Percentiles rank a stretch among this genome's conserved stretches.
These are phyloP conservation scores for Poeciliopsis presidionis DNA, from an alignment of 2,797 vertebrate species.

Conservation along the genomic window DNA sequence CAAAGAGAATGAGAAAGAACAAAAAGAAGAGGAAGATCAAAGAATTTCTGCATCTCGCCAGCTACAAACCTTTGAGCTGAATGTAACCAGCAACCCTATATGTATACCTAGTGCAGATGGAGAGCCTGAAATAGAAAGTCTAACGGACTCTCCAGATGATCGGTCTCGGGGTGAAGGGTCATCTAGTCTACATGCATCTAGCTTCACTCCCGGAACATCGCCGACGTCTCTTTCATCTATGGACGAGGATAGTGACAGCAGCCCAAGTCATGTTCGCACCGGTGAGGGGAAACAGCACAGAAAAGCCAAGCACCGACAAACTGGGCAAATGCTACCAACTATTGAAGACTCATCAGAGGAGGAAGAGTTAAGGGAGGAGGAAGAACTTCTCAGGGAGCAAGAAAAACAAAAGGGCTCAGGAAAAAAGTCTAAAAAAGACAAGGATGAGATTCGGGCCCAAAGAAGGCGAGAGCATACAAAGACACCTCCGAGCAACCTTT, in stretches of 20 bases:
- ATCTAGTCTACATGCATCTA: conserved; percentile 96
- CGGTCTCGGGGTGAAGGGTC: conserved; percentile 96
- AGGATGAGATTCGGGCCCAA: conserved; percentile 95
- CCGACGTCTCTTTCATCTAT: conserved; percentile 97
- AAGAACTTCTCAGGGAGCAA: conserved; percentile 93
- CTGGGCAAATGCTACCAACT: conserved; percentile 93
- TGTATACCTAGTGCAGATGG: conserved; percentile 79
- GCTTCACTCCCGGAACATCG: conserved; percentile 98
- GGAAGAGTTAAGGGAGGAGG: conserved; percentile 95
- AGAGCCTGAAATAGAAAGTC: conserved; percentile 91
- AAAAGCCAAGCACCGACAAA: conserved; percentile 94
- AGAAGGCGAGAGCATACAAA: conserved; percentile 92
- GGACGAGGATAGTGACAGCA: conserved; percentile 99
- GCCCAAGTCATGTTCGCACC: conserved; percentile 89
- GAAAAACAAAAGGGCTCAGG: conserved; percentile 95
- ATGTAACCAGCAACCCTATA: conserved; percentile 83
- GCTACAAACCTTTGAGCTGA: conserved; percentile 96
- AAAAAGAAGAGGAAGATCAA: conserved; percentile 80
- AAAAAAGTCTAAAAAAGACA: conserved; percentile 98
- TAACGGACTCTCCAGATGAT: conserved; percentile 98
- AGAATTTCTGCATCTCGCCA: conserved; percentile 87
- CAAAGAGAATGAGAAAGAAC: conserved; percentile 71
- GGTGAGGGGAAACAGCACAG: conserved; percentile 94
- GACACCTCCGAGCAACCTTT: conserved; percentile 96
- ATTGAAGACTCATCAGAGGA: conserved; percentile 99